These are phyloP conservation scores for Chrysocyon brachyurus DNA, from an alignment of 2,797 vertebrate genomes.

Conservation along the genomic window DNA sequence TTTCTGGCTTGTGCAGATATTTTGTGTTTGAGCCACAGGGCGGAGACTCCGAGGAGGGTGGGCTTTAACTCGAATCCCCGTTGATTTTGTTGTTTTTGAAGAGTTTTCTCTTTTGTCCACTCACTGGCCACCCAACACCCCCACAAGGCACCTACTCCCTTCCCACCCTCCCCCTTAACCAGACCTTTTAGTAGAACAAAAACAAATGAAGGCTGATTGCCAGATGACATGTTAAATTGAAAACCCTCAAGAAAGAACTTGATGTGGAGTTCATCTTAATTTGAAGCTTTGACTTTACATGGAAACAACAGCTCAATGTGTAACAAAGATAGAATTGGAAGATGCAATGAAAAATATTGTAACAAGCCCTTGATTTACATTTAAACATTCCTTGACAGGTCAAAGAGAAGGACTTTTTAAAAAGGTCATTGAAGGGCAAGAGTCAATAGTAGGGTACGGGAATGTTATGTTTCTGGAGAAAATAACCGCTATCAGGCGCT, in stretches of 20 bases:
- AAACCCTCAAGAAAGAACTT: neutral
- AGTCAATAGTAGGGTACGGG: neutral
- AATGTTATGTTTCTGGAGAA: constrained; percentile 19
- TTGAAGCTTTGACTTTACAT: constrained; percentile 57
- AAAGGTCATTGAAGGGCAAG: constrained; percentile 38
- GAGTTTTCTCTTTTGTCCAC: accelerated
- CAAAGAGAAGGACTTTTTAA: neutral
- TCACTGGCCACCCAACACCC: no score
- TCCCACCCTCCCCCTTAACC: neutral
- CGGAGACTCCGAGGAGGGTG: neutral
- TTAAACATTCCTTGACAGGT: constrained; percentile 34
- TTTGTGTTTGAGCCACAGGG: constrained; percentile 12
- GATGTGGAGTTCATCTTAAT: constrained; percentile 55
- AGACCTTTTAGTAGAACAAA: neutral
- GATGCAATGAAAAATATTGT: neutral
- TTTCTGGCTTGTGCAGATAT: neutral
- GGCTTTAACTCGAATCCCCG: neutral
- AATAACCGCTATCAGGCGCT: constrained; percentile 21
- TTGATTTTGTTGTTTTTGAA: constrained; percentile 5
- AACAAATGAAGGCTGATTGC: neutral
- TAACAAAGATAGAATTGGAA: constrained; percentile 55
- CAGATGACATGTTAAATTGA: neutral
- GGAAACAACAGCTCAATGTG: neutral
- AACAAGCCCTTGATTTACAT: constrained; percentile 46
- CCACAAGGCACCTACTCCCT: neutral